These are phyloP conservation scores for Ovibos moschatus DNA, from an alignment of 2,113 vertebrate genomes.

Conservation along the genomic window DNA sequence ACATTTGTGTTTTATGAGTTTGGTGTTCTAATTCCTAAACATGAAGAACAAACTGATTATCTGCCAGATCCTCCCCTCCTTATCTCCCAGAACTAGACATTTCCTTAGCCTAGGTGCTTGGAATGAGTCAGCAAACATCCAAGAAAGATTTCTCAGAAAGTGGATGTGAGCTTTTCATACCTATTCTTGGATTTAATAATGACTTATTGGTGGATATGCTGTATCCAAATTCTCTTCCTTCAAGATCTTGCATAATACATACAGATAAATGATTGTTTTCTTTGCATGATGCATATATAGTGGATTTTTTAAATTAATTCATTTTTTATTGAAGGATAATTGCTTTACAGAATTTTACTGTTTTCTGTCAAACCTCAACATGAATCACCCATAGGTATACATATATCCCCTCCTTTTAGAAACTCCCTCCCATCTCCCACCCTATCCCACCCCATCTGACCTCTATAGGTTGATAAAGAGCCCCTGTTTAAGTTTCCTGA, in stretches of 20 bases:
- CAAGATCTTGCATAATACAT: not conserved
- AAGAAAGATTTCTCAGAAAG: not conserved
- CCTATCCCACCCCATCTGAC: not conserved
- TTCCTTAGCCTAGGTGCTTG: not conserved
- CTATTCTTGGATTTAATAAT: not conserved
- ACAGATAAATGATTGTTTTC: not conserved
- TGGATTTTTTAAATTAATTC: accelerated
- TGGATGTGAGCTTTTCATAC: not conserved
- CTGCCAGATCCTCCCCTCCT: not conserved
- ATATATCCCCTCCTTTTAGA: not conserved
- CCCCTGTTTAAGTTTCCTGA: not conserved
- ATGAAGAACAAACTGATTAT: not conserved
- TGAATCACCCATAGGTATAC: not conserved
- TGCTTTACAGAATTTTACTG: not conserved
- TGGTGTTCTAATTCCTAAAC: not conserved
- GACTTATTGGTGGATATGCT: not conserved
- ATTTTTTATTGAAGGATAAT: not conserved
- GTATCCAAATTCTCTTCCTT: not conserved
- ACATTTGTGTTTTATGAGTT: not conserved
- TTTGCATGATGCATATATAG: not conserved
- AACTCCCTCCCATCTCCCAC: not conserved
- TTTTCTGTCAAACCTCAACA: not conserved
- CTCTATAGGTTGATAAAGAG: not conserved
- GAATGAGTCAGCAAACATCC: too few species aligned
- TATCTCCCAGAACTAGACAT: not conserved